Conservation (phyloP, 2,113 vertebrate genomes). For the Anser brachyrhynchus region DNA sequence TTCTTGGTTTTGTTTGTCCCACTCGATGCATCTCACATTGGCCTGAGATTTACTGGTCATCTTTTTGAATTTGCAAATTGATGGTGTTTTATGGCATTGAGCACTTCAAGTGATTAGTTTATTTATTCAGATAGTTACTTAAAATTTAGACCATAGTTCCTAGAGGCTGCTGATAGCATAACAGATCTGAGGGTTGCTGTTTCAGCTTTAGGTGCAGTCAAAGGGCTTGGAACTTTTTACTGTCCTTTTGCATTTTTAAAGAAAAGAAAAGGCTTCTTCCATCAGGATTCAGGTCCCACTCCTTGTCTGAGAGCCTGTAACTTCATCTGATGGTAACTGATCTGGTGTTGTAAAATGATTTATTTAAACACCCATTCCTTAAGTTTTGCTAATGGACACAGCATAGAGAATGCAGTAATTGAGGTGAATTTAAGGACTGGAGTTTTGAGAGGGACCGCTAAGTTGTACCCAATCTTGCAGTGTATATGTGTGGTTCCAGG, state of each 20-base stretch:
- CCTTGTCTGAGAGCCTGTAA: background rate
- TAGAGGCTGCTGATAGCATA: background rate
- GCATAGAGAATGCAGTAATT: background rate
- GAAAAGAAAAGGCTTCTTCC: background rate
- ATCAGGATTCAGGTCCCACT: background rate
- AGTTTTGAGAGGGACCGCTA: background rate
- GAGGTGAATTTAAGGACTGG: background rate
- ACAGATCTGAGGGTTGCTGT: fast-evolving
- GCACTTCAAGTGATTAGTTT: background rate
- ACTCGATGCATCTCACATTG: background rate
- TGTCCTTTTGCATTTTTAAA: background rate
- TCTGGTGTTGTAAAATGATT: slow-evolving; percentile 18
- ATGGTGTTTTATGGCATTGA: background rate
- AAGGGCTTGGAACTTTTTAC: background rate
- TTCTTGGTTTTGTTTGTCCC: background rate
- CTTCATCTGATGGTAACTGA: slow-evolving; percentile 20
- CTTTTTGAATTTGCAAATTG: background rate
- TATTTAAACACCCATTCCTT: slow-evolving; percentile 23
- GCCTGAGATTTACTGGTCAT: background rate
- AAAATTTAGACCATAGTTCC: background rate
- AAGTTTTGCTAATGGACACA: background rate
- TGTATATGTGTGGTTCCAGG: background rate
- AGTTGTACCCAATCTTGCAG: background rate
- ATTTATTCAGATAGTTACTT: background rate
- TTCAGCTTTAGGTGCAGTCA: background rate